Percentiles rank a stretch among this genome's conserved stretches.
phyloP scores from a whole-genome alignment of 1,140 invertebrate species.

The Conus ventricosus region DNA sequence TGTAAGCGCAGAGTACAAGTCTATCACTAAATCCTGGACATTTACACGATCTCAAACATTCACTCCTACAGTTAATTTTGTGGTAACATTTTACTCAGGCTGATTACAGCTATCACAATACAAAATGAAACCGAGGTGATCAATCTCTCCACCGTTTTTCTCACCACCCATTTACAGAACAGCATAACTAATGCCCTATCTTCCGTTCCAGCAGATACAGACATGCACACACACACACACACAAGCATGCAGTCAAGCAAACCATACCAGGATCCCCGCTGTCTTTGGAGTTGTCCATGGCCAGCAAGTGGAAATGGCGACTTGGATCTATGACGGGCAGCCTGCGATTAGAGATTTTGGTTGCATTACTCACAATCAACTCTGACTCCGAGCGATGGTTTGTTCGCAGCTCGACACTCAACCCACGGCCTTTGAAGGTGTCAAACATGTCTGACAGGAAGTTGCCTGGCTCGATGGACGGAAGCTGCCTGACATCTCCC shows the following conservation, averaged over 20 bases:
- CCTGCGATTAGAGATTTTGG: conserved; percentile 53
- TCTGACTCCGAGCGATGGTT: conserved; percentile 70
- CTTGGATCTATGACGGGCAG: conserved; percentile 56
- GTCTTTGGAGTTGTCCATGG: conserved; percentile 32
- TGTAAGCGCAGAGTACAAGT: too few relatives aligned
- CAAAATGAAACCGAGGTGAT: too few relatives aligned
- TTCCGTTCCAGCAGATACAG: conserved; percentile 22
- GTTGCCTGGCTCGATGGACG: conserved; percentile 71
- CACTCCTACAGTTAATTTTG: too few relatives aligned
- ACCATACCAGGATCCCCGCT: background rate
- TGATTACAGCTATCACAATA: too few relatives aligned
- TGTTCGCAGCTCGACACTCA: conserved; percentile 59
- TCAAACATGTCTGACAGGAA: conserved; percentile 64
- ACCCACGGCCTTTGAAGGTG: conserved; percentile 42
- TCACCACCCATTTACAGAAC: too few relatives aligned
- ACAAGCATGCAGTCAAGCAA: background rate
- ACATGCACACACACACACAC: background rate
- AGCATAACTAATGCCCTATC: too few relatives aligned
- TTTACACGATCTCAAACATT: too few relatives aligned
- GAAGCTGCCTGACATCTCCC: conserved; percentile 69
- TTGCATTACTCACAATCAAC: conserved; percentile 69
- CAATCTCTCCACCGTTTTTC: too few relatives aligned
- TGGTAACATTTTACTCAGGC: too few relatives aligned
- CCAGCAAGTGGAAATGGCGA: conserved; percentile 53
- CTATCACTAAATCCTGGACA: too few relatives aligned